Evolutionary conservation across 92 coral and sea anemone species (phyloP).

Genomic region (Palythoa grandis): DNA sequence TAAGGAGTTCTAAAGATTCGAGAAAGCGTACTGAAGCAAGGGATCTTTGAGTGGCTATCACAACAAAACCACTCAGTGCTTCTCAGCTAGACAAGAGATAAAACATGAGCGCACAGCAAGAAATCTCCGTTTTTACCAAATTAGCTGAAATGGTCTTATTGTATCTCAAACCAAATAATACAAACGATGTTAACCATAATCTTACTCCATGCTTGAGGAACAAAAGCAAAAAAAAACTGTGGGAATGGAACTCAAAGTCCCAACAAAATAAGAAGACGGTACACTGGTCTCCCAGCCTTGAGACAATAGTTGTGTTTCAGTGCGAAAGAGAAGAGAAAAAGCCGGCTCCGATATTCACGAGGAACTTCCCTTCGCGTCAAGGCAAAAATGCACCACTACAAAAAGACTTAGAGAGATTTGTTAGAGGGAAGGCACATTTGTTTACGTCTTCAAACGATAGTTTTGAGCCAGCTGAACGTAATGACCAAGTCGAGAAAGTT

Average conservation of each 20-base stretch:
- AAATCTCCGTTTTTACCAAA: slow-evolving; percentile 11
- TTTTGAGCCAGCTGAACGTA: slow-evolving; percentile 13
- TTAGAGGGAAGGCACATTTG: neutral
- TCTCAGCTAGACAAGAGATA: neutral
- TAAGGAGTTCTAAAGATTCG: neutral
- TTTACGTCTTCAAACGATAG: slow-evolving; percentile 40
- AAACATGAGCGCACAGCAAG: slow-evolving; percentile 28
- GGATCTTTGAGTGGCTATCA: neutral
- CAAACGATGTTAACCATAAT: neutral
- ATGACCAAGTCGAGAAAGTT: neutral
- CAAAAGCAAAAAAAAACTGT: slow-evolving; percentile 15
- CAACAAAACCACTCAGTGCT: neutral
- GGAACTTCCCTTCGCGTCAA: slow-evolving; percentile 18
- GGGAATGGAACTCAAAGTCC: slow-evolving; percentile 19
- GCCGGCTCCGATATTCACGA: neutral
- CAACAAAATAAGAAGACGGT: slow-evolving; percentile 3
- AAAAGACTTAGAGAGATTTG: slow-evolving; percentile 25
- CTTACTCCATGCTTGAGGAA: slow-evolving; percentile 29
- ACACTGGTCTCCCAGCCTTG: slow-evolving; percentile 37
- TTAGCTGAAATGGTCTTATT: slow-evolving; percentile 18
- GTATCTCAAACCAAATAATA: neutral
- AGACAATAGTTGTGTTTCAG: slow-evolving; percentile 16
- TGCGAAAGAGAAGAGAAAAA: slow-evolving; percentile 18
- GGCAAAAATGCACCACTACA: slow-evolving; percentile 29
- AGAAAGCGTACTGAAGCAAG: neutral